Base-by-base conservation (phyloP, 2,888 invertebrate genomes). In the Ceriagrion tenellum region DNA sequence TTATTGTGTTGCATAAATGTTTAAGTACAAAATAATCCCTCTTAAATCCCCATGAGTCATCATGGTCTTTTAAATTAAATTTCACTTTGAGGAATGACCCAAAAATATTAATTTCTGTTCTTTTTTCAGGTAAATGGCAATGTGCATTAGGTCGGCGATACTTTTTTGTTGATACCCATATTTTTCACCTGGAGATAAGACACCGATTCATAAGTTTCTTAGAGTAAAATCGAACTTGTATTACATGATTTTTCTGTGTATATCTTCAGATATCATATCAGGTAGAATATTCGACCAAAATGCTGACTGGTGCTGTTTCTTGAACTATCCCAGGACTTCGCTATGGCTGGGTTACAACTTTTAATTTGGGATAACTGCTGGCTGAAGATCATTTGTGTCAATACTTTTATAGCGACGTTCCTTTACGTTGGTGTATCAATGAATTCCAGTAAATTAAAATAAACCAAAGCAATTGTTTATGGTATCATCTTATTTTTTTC, bases 361-460 rank as follows among this genome's bases (percentile, higher is more conserved):
- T 35, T 30, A 35, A 35, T 81, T 81, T 81, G 35, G 35, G 16
- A 81, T 26, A 18, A 35, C 12, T 35, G 81, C 81, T 81, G 81
- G 81, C 81, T 35, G 81, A 81, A 12, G 35, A 81, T 35, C 12
- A 89, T 89, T 26, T 89, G 23, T 55, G 55, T 89, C 40, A 55
- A 18, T 55, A 35, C 47, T 89, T 47, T 89, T 89, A 55, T 55
- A 55, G 55, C 55, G 55, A 89, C 55, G 55, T 89, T 89, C 55
- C n/a, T 89, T n/a, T 55, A 89, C 89, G 89, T 26, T 89, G 55
- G 55, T 89, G 89, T 89, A 89, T n/a, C 26, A 47, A 89, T 55
- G 20, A 89, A 89, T 89, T 89, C 89, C 89, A 89, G 47, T 55
- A 23, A 89, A 89, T 89, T 89, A 89, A 89, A 89, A 18, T 55